phyloP scores from a whole-genome alignment of 2,113 vertebrate genomes.

The Myrmecophaga tridactyla region DNA sequence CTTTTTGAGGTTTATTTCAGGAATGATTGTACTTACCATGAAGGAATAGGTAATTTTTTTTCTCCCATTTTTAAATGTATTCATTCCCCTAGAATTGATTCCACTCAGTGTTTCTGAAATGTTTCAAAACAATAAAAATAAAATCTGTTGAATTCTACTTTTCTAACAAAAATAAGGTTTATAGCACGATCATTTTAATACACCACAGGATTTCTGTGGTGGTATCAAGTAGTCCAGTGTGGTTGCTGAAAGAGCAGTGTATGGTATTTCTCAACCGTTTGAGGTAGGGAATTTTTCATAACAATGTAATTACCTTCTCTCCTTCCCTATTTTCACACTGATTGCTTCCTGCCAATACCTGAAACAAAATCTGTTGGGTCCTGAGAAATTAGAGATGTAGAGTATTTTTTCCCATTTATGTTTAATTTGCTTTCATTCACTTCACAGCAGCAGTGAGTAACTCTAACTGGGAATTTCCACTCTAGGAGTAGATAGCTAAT shows the following conservation, averaged over 20 bases:
- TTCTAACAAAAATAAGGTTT: not conserved
- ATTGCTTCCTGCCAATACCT: not conserved
- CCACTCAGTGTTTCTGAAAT: not conserved
- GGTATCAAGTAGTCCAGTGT: not conserved
- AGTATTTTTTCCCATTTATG: not conserved
- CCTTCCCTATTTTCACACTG: not conserved
- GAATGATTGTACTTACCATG: not conserved
- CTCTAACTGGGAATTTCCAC: not conserved
- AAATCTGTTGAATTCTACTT: not conserved
- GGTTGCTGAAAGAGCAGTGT: not conserved
- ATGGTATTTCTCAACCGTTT: not conserved
- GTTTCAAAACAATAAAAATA: conserved; percentile 1
- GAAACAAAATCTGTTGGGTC: not conserved
- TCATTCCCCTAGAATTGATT: not conserved
- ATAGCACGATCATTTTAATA: not conserved
- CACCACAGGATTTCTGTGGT: not conserved
- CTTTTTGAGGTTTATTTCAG: conserved; percentile 12
- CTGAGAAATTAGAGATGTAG: not conserved
- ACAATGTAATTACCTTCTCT: not conserved
- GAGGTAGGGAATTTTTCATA: not conserved
- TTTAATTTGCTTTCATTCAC: not conserved
- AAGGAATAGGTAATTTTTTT: not conserved
- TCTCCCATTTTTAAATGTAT: not conserved
- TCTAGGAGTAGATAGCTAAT: too few relatives aligned
- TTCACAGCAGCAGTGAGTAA: not conserved